Percentiles rank a stretch among this genome's conserved stretches.
Evolutionary conservation across 1,140 invertebrate genomes (phyloP).

Genomic region (Philopotamus ludificatus): DNA sequence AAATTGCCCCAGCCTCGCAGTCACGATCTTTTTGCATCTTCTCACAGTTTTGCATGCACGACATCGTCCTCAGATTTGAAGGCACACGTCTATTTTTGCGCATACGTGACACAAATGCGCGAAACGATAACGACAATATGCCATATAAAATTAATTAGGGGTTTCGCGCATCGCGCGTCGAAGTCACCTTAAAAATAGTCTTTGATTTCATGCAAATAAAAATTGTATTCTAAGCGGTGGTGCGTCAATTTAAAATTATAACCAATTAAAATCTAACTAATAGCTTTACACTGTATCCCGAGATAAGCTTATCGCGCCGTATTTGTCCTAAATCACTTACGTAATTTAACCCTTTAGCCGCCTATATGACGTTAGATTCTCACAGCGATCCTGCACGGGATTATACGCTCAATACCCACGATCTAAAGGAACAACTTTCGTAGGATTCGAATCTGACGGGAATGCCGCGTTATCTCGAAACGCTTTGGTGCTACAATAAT

Average conservation of each 20-base stretch:
- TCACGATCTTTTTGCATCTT: conserved; percentile 19
- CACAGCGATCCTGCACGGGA: background rate
- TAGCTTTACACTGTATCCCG: conserved; percentile 30
- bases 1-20: conserved; percentile 10
- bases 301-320: conserved; percentile 32
- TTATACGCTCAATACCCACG: background rate
- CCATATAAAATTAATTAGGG: background rate
- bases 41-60: conserved; percentile 14
- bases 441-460: conserved; percentile 15
- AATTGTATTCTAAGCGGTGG: no score
- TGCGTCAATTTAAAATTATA: no score
- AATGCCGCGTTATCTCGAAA: conserved; percentile 34
- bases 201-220: no score
- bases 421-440: background rate
- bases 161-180: conserved; percentile 1
- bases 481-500: conserved; percentile 37
- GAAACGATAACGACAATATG: background rate
- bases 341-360: conserved; percentile 34
- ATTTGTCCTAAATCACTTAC: conserved; percentile 25
- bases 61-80: conserved; percentile 11
- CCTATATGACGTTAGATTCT: conserved; percentile 10
- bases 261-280: conserved; percentile 36
- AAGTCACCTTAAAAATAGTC: background rate
- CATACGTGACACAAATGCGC: conserved; percentile 7
- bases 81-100: no score